Evolutionary conservation across 1,140 invertebrate species (phyloP), one percentile per base, ranked within the genome.

Genomic region (Eriocheir sinensis): DNA sequence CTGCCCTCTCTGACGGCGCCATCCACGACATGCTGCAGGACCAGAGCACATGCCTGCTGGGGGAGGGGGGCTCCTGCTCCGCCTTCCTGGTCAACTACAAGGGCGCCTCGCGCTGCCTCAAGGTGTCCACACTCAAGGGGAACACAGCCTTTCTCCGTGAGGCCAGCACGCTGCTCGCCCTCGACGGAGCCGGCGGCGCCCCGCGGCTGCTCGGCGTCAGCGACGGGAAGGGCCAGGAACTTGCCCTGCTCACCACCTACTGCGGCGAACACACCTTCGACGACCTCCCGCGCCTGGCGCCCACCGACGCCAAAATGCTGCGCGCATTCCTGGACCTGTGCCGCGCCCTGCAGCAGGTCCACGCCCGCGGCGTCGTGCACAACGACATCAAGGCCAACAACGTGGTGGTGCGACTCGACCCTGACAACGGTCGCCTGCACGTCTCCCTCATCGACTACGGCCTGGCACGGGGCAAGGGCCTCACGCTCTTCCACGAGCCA

Each of bases 351-450:
- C 60, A 72, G 12, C 12, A 72, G 60, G 60, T 72, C 21, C 60
- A 72, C 60, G 21, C 21, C 60, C 60, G 60, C 12, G 60, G 60
- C 12, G 27, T n/a, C 60, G 60, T 72, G 27, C 60, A 72, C 27
- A 72, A 72, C 60, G 60, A 72, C 60, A 27, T 72, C 60, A 72
- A 72, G 60, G 60, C 60, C n/a, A 72, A 72, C 60, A n/a, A n/a
- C 21, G 60, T 72, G 12, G 60, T 72, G 60, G 21, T 21, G 21
- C 60, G 60, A 21, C 21, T n/a, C 60, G 60, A 12, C 60, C 60
- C 27, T 4, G 44, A 15, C 60, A 21, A 72, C 21, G 60, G 60
- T 1, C 60, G 60, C 21, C 12, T 72, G 21, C 60, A 72, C 60
- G 60, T 72, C 21, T 72, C 60, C 60, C 17, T 72, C 27, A 72